Conservation (phyloP, 1,140 invertebrate species). For the Aplysia californica region DNA sequence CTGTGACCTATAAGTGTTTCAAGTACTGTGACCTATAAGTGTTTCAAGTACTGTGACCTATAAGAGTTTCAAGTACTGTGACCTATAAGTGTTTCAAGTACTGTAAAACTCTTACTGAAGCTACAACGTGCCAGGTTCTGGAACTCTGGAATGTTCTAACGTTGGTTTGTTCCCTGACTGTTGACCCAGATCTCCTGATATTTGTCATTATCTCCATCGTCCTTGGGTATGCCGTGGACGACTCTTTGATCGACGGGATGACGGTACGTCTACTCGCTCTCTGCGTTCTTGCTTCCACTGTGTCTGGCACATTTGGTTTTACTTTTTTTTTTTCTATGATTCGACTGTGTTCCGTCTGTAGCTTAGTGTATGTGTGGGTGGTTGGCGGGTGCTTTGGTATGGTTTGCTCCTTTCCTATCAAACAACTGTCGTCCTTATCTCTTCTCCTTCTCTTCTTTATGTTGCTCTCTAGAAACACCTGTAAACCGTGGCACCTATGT, state of each 20-base stretch:
- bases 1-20: too few relatives aligned
- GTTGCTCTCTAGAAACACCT: too few relatives aligned
- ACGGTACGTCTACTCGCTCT: slow-evolving; percentile 40
- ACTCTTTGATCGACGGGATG: slow-evolving; percentile 42
- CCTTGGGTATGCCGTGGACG: slow-evolving; percentile 51
- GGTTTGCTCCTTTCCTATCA: not conserved
- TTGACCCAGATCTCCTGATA: slow-evolving; percentile 58
- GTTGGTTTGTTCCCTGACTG: too few relatives aligned
- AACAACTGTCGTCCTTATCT: not conserved
- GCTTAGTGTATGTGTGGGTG: not conserved
- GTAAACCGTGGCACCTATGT: too few relatives aligned
- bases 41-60: too few relatives aligned
- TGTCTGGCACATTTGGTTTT: not conserved
- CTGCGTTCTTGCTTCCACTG: not conserved
- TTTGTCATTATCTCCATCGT: slow-evolving; percentile 54
- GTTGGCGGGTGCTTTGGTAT: not conserved
- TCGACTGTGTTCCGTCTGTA: not conserved
- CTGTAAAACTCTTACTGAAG: too few relatives aligned
- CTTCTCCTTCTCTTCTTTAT: too few relatives aligned
- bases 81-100: too few relatives aligned
- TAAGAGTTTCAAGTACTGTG: too few relatives aligned
- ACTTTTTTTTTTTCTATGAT: not conserved
- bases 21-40: too few relatives aligned
- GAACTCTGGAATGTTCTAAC: too few relatives aligned
- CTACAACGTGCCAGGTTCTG: too few relatives aligned